Conservation (phyloP, 1,140 invertebrate species). For the Lepidostoma basale region DNA sequence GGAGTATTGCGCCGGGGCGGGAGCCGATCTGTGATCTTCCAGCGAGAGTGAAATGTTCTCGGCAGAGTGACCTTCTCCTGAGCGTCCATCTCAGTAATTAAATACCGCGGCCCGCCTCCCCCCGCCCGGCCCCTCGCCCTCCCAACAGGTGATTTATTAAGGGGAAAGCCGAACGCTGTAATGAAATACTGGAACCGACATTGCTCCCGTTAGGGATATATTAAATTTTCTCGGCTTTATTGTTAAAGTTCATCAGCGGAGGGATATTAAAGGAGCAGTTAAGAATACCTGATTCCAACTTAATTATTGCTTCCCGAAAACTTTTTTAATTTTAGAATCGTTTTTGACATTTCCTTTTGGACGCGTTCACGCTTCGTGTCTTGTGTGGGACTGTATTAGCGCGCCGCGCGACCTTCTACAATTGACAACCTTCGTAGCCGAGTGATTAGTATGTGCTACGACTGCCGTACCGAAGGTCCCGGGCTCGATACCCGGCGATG, state of each 20-base stretch:
- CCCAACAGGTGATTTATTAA: constrained; percentile 58
- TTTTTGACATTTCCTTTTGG: constrained; percentile 21
- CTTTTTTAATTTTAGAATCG: constrained; percentile 28
- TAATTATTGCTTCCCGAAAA: constrained; percentile 25
- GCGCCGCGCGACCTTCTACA: too few relatives aligned
- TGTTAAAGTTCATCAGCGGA: constrained; percentile 34
- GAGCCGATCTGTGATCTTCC: too few relatives aligned
- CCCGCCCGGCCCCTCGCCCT: constrained; percentile 40
- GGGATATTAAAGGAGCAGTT: constrained; percentile 29
- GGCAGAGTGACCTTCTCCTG: too few relatives aligned
- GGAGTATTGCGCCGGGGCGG: too few relatives aligned
- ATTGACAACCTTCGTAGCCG: too few relatives aligned
- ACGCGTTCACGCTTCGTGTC: too few relatives aligned
- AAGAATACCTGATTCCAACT: constrained; percentile 34
- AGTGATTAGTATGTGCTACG: too few relatives aligned
- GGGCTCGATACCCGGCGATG: too few relatives aligned
- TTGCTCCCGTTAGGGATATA: constrained; percentile 19
- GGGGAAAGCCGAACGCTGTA: constrained; percentile 20
- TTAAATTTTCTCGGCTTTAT: constrained; percentile 38
- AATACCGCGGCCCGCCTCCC: constrained; percentile 61
- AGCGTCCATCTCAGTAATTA: constrained; percentile 62
- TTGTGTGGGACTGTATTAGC: too few relatives aligned
- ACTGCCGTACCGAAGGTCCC: too few relatives aligned
- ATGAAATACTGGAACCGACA: constrained; percentile 33
- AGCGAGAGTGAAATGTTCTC: too few relatives aligned